Base-by-base conservation (phyloP, 2,113 vertebrate genomes). In the Anarrhichthys ocellatus region DNA sequence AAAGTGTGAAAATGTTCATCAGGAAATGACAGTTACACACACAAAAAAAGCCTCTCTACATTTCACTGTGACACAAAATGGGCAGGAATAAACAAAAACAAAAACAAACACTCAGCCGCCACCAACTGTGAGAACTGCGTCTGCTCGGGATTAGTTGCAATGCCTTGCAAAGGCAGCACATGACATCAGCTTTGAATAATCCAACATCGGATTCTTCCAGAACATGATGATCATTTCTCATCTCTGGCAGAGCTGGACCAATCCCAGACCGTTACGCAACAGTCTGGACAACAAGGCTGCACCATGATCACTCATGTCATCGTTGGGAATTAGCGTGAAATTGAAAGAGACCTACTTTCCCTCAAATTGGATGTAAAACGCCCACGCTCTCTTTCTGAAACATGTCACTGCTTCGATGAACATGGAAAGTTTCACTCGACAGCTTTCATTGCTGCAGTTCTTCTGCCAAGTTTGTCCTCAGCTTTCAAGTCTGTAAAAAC, bases 271-370 rank as follows among this genome's bases (percentile, higher is more conserved):
- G 32, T 88, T 87, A 76, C 79, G 32, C 79, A 85, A 84, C 56
- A 46, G 75, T 71, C 73, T 82, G 81, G 67, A 88, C 50, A 54
- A 75, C 79, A 54, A 69, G 29, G 63, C 68, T 36, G 56, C 70
- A 44, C 73, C 54, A 1, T 18, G 64, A 87, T 89, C 66, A 74
- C 46, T 78, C 71, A 36, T 80, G 80, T 92, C 72, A 82, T 76
- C 81, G 1, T 22, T 56, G 54, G 44, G 68, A 88, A 63, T 52
- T 24, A 90, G 65, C 69, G 52, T 72, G 67, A 82, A 87, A 66
- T 77, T 78, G 44, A 83, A 36, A 80, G 71, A 92, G 86, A 88
- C 73, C 78, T 78, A 50, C 62, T 85, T 88, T 87, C 81, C 68
- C 69, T 83, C 63, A 86, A 59, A 89, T 29, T 46, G 80, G 76